Percentiles rank a stretch among this genome's conserved stretches.
Evolutionary conservation across 2,113 vertebrate species (phyloP).

Genomic region (Leptodactylus fuscus): DNA sequence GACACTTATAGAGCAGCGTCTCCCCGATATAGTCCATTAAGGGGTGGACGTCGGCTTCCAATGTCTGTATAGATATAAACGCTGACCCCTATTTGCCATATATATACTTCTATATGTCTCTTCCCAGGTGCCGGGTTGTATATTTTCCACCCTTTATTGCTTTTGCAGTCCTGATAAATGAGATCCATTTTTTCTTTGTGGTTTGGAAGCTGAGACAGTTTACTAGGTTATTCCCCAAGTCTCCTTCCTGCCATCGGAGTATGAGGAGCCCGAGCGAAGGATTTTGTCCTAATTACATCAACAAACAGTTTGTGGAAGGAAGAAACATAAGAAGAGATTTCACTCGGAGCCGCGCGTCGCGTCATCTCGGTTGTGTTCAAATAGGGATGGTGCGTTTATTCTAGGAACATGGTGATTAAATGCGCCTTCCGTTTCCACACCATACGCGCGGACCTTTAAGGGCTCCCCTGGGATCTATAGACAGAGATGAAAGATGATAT

Average conservation of each 20-base stretch:
- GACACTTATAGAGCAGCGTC: no score
- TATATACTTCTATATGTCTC: no score
- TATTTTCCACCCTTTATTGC: not conserved
- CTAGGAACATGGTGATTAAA: not conserved
- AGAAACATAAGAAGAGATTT: not conserved
- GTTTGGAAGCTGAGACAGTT: conserved; percentile 16
- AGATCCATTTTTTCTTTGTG: conserved; percentile 14
- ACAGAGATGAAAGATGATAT: conserved; percentile 28
- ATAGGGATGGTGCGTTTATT: not conserved
- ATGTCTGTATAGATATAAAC: no score
- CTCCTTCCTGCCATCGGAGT: conserved; percentile 6
- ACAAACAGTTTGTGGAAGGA: not conserved
- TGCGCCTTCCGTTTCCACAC: not conserved
- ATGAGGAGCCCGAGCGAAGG: not conserved
- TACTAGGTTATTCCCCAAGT: conserved; percentile 32
- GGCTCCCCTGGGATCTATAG: not conserved
- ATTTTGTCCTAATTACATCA: conserved; percentile 39
- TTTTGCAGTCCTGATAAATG: conserved; percentile 35
- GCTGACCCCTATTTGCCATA: no score
- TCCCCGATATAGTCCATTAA: no score
- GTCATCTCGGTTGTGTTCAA: not conserved
- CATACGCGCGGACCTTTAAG: not conserved
- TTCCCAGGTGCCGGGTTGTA: no score
- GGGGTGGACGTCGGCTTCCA: no score
- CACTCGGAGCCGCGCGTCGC: not conserved